Conservation (phyloP, 2,113 vertebrate genomes). For the Strix aluco region DNA sequence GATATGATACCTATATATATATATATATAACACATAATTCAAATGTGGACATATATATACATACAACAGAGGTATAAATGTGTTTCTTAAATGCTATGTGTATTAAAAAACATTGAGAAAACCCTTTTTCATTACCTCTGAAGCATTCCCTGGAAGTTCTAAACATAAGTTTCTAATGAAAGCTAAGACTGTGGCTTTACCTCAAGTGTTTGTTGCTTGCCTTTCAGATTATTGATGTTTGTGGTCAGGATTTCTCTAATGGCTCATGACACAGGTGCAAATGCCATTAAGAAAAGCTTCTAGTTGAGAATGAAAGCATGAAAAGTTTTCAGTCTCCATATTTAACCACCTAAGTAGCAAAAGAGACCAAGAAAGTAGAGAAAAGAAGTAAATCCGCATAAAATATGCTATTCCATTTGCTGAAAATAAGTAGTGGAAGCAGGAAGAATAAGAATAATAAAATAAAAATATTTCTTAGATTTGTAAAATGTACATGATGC, state of each 20-base stretch:
- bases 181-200: neutral
- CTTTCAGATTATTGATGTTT: slow-evolving; percentile 22
- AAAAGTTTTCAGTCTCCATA: neutral
- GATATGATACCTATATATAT: neutral
- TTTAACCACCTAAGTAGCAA: neutral
- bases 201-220: slow-evolving; percentile 20
- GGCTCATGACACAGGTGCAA: neutral
- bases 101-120: neutral
- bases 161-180: neutral
- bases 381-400: neutral
- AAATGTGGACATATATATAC: neutral
- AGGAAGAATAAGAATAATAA: neutral
- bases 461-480: neutral
- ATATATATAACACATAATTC: neutral
- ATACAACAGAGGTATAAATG: neutral
- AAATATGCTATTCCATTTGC: neutral
- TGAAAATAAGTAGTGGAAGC: neutral
- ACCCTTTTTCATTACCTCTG: neutral
- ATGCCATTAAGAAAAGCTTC: neutral
- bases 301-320: neutral
- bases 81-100: neutral
- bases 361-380: neutral
- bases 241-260: neutral
- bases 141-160: neutral
- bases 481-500: neutral